A percentile compares a stretch with the other conserved stretches of the same genome.
These are phyloP conservation scores for Lasioglossum lativentre DNA, from an alignment of 2,888 invertebrate species.

Conservation along the genomic window DNA sequence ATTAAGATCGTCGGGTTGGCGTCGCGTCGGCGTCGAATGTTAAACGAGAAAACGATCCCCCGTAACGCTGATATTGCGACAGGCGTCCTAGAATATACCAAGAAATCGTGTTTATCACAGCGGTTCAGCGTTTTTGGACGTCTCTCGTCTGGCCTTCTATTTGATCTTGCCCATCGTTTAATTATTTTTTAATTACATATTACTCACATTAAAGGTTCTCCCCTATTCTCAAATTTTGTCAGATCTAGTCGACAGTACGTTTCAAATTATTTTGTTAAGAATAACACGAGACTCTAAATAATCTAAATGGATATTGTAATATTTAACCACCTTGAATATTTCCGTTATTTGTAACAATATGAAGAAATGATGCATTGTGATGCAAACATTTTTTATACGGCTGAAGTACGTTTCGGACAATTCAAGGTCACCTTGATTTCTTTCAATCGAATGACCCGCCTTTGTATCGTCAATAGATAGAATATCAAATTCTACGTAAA, in stretches of 20 bases:
- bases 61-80: conserved; percentile 64
- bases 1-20: conserved; percentile 50
- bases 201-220: neutral
- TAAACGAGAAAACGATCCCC: conserved; percentile 62
- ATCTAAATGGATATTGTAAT: neutral
- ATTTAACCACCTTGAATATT: neutral
- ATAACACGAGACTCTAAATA: too few relatives aligned
- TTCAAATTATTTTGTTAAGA: neutral
- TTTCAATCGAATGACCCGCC: too few relatives aligned
- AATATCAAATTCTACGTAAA: too few relatives aligned
- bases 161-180: neutral
- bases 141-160: neutral
- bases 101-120: conserved; percentile 54
- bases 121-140: conserved; percentile 5
- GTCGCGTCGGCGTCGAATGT: conserved; percentile 46
- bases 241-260: neutral
- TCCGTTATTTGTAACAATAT: too few relatives aligned
- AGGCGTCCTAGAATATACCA: conserved; percentile 39
- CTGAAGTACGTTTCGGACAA: too few relatives aligned
- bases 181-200: conserved; percentile 30
- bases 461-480: too few relatives aligned
- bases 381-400: too few relatives aligned
- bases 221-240: neutral
- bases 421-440: too few relatives aligned
- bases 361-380: too few relatives aligned